These are phyloP conservation scores for Schizopygopsis pylzovi DNA, from an alignment of 2,797 vertebrate species.

Conservation along the genomic window DNA sequence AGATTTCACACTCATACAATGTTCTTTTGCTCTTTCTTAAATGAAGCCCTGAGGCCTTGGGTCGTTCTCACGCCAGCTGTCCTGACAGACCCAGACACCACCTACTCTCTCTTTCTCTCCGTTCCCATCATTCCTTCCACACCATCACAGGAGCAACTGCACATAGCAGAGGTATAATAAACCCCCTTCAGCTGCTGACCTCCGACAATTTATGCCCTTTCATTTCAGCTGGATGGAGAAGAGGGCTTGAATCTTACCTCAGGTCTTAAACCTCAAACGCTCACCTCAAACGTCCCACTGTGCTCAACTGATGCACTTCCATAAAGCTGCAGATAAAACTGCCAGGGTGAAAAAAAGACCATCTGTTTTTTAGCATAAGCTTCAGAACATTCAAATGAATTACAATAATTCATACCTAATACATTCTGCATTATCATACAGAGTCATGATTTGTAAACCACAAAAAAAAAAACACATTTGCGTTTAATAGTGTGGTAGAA, in stretches of 20 bases:
- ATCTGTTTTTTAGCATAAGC: not conserved
- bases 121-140: conserved; percentile 25
- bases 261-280: conserved; percentile 24
- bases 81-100: not conserved
- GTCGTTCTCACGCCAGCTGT: conserved; percentile 14
- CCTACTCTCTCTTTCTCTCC: conserved; percentile 1
- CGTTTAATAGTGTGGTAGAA: not conserved
- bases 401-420: not conserved
- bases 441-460: not conserved
- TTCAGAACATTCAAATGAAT: not conserved
- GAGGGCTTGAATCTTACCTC: not conserved
- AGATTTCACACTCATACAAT: not conserved
- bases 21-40: not conserved
- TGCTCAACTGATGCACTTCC: conserved; percentile 7
- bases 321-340: conserved; percentile 4
- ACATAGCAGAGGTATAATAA: conserved; percentile 26
- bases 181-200: conserved; percentile 21
- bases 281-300: not conserved
- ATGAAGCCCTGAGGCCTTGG: not conserved
- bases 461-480: not conserved
- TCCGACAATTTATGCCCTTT: conserved; percentile 31
- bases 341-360: not conserved
- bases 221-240: conserved; percentile 27
- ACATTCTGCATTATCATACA: not conserved
- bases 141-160: not conserved